These are phyloP conservation scores for Taenaris catops DNA, from an alignment of 2,888 invertebrate species.

Conservation along the genomic window DNA sequence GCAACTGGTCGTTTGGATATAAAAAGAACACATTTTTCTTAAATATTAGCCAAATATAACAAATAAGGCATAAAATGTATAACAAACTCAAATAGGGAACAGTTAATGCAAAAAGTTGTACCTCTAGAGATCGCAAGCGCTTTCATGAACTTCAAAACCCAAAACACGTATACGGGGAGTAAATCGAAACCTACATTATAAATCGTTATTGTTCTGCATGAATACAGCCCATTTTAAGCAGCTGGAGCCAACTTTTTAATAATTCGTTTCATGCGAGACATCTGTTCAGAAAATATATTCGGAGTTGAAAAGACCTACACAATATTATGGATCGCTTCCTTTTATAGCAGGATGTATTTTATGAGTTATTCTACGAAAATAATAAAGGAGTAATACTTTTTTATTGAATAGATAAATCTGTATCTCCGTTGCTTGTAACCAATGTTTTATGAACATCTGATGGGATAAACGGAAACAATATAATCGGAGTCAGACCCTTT, in stretches of 20 bases:
- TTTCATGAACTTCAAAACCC: constrained; percentile 11
- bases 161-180: constrained; percentile 15
- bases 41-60: no score
- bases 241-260: constrained; percentile 17
- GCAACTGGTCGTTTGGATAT: no score
- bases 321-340: constrained; percentile 5
- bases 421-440: background rate
- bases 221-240: constrained; percentile 11
- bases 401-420: background rate
- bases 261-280: constrained; percentile 13
- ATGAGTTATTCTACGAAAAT: constrained; percentile 6
- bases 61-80: constrained; percentile 15
- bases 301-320: constrained; percentile 6
- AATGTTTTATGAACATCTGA: constrained; percentile 1
- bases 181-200: constrained; percentile 21
- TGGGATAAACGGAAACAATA: background rate
- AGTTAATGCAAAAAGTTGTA: constrained; percentile 21
- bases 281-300: constrained; percentile 10
- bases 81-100: constrained; percentile 20
- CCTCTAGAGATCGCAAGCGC: constrained; percentile 12
- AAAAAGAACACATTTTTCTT: no score
- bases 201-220: constrained; percentile 20
- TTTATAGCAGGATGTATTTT: constrained; percentile 7
- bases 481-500: background rate
- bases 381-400: background rate